Conservation (phyloP, 2,797 vertebrate species). For the Peromyscus attwateri region DNA sequence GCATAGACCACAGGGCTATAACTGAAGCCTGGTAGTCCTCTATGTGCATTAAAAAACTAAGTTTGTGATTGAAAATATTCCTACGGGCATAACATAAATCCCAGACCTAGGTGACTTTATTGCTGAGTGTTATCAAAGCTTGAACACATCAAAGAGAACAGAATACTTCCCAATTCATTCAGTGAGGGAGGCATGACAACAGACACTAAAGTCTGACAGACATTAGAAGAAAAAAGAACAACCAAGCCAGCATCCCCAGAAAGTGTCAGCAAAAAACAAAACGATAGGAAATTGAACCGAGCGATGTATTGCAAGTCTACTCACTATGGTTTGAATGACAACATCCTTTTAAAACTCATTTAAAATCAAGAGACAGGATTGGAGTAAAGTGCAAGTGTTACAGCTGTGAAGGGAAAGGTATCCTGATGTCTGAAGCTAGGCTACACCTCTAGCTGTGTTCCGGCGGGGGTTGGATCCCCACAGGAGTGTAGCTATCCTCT, state of each 20-base stretch:
- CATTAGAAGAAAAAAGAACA: neutral
- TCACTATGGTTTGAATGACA: neutral
- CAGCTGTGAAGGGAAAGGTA: neutral
- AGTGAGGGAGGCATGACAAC: neutral
- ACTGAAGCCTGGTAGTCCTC: neutral
- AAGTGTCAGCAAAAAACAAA: neutral
- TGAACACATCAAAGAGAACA: neutral
- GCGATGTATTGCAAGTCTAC: neutral
- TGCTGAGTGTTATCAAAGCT: conserved; percentile 17
- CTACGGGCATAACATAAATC: neutral
- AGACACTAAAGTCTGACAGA: neutral
- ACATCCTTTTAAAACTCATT: neutral
- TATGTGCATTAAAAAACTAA: neutral
- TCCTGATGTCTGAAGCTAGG: neutral
- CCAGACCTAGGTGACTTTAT: neutral
- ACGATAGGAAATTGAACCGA: neutral
- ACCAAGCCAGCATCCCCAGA: neutral
- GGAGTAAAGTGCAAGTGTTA: too few relatives aligned
- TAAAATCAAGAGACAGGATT: neutral
- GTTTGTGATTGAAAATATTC: conserved; percentile 42
- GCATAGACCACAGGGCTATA: neutral
- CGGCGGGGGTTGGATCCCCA: neutral
- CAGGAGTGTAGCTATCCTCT: neutral
- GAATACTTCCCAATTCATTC: neutral
- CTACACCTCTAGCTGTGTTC: neutral